phyloP scores from a whole-genome alignment of 2,797 vertebrate genomes.

The Hippopotamyrus pictus region DNA sequence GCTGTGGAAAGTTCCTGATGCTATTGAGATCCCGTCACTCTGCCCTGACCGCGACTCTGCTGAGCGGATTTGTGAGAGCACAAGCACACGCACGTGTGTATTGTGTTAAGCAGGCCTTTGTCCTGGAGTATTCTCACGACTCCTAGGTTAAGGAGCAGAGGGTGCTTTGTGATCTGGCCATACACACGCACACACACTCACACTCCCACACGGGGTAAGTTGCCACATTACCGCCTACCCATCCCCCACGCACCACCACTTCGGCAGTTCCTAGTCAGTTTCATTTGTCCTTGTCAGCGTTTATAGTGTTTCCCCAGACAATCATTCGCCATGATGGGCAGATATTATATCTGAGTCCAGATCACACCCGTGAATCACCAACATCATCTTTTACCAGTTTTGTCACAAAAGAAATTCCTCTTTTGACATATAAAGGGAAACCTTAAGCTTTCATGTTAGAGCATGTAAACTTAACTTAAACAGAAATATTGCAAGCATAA shows the following conservation, averaged over 20 bases:
- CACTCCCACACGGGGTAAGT: not conserved
- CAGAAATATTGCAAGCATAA: not conserved
- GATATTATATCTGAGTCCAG: not conserved
- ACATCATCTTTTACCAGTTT: not conserved
- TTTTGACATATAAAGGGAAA: not conserved
- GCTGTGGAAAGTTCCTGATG: conserved; percentile 36
- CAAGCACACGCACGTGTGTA: conserved; percentile 28
- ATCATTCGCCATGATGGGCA: not conserved
- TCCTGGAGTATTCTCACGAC: conserved; percentile 50
- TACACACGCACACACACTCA: not conserved
- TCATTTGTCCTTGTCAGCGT: conserved; percentile 34
- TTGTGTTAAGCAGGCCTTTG: conserved; percentile 46
- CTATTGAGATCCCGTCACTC: conserved; percentile 31
- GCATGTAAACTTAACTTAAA: not conserved
- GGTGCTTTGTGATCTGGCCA: not conserved
- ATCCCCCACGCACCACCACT: conserved; percentile 17
- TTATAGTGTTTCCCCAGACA: conserved; percentile 27
- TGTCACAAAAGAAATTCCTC: not conserved
- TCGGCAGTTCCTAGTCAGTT: conserved; percentile 15
- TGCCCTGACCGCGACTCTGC: conserved; percentile 27
- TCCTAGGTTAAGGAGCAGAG: conserved; percentile 26
- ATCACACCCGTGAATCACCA: not conserved
- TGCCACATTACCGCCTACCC: not conserved
- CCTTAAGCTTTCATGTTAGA: not conserved
- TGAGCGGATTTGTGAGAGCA: not conserved